These are phyloP conservation scores for Psittacula echo DNA, from an alignment of 2,797 vertebrate species.

Conservation along the genomic window DNA sequence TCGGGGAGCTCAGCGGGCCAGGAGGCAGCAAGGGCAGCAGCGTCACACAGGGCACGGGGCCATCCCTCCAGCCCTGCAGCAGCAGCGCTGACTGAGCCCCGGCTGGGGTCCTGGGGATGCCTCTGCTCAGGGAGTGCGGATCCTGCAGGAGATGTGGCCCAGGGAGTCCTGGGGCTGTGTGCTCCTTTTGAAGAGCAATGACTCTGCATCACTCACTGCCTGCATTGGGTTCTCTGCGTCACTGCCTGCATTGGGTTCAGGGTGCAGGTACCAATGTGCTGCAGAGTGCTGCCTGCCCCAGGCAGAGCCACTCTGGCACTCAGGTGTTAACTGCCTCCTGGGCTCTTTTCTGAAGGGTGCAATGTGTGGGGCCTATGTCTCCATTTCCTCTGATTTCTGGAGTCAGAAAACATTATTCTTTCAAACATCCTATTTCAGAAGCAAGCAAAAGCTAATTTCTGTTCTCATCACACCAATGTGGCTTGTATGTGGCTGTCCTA, in stretches of 20 bases:
- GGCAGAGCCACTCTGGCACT: background rate
- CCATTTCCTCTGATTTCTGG: background rate
- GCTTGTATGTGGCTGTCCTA: background rate
- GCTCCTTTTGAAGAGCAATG: background rate
- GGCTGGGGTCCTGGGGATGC: background rate
- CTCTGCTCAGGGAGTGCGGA: background rate
- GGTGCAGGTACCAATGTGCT: background rate
- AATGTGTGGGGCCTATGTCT: background rate
- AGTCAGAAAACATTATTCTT: background rate
- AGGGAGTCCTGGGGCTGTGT: background rate
- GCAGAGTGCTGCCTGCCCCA: background rate
- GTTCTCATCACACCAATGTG: background rate
- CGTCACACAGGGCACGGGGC: background rate
- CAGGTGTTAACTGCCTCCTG: fast-evolving
- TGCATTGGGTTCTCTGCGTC: no score
- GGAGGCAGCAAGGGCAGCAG: constrained; percentile 22
- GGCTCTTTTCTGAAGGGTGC: no score
- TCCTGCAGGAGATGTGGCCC: fast-evolving
- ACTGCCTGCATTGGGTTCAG: background rate
- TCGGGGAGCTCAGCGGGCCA: background rate
- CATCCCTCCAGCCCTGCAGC: background rate
- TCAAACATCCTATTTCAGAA: background rate
- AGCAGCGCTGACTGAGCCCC: background rate
- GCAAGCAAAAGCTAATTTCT: background rate
- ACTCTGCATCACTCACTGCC: fast-evolving